Evolutionary conservation across 2,113 vertebrate species (phyloP).

Genomic region (Megaceryle maxima): DNA sequence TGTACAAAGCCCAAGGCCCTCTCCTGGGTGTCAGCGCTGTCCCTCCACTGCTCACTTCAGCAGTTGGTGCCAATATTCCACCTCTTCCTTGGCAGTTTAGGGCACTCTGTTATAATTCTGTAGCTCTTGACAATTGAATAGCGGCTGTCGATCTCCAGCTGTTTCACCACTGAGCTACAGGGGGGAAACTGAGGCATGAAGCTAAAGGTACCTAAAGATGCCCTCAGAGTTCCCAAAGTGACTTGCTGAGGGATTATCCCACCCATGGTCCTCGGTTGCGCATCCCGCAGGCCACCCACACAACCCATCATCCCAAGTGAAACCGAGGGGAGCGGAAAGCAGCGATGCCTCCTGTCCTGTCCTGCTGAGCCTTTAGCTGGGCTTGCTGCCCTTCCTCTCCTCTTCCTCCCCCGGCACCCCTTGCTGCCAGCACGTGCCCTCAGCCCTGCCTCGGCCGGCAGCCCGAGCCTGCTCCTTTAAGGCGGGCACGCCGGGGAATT

Average conservation of each 20-base stretch:
- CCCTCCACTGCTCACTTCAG: neutral
- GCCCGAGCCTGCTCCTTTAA: conserved; percentile 42
- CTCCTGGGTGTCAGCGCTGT: neutral
- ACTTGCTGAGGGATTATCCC: rapidly evolving
- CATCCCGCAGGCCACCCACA: neutral
- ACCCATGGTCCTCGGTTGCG: too few species aligned
- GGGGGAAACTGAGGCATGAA: neutral
- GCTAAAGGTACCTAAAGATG: neutral
- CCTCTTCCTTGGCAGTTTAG: neutral
- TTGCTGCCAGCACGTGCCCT: neutral
- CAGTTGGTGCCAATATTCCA: neutral
- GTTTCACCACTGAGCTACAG: neutral
- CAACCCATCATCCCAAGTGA: neutral
- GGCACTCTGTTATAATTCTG: rapidly evolving
- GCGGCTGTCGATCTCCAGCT: neutral
- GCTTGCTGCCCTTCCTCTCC: neutral
- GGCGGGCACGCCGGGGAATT: neutral
- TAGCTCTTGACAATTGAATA: neutral
- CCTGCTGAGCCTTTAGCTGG: neutral
- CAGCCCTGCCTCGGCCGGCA: neutral
- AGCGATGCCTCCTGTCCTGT: neutral
- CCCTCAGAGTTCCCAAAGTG: neutral
- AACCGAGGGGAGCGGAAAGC: neutral
- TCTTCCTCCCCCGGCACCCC: neutral
- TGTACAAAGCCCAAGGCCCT: neutral